phyloP scores from a whole-genome alignment of 1,140 invertebrate genomes.

The Hycleus cichorii region DNA sequence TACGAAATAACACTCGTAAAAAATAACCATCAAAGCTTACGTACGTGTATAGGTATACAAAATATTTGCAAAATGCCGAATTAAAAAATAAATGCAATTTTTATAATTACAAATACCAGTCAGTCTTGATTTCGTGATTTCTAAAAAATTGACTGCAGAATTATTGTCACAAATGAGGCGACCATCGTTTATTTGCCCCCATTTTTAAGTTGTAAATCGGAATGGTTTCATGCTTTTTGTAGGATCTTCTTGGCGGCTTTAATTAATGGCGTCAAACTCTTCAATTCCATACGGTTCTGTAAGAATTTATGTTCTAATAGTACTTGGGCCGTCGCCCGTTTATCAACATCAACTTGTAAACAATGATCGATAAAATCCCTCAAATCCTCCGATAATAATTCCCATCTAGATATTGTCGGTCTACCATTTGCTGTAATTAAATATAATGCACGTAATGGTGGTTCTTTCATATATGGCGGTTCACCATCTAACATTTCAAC shows the following conservation, averaged over 20 bases:
- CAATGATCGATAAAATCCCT: slow-evolving; percentile 85
- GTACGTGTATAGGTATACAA: too few relatives aligned
- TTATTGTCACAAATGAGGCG: background rate
- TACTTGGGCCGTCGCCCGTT: slow-evolving; percentile 75
- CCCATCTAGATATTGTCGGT: slow-evolving; percentile 81
- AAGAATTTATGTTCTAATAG: slow-evolving; percentile 86
- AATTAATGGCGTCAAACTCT: slow-evolving; percentile 82
- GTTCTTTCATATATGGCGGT: slow-evolving; percentile 92
- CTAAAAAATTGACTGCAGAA: background rate
- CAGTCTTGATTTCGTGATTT: background rate
- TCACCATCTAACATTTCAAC: slow-evolving; percentile 99
- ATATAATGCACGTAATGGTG: slow-evolving; percentile 88
- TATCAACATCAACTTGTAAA: slow-evolving; percentile 86
- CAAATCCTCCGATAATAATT: slow-evolving; percentile 66
- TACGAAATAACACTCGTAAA: too few relatives aligned
- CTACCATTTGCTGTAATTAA: slow-evolving; percentile 93
- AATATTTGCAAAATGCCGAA: too few relatives aligned
- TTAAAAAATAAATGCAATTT: slow-evolving; percentile 1
- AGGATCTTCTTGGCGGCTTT: slow-evolving; percentile 76
- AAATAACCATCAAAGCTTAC: too few relatives aligned
- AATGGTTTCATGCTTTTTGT: slow-evolving; percentile 46
- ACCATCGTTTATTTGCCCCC: background rate
- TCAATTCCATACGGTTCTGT: slow-evolving; percentile 73
- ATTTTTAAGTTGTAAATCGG: background rate
- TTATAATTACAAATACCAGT: slow-evolving; percentile 7